A percentile compares a stretch with the other conserved stretches of the same genome.
Conservation (phyloP, 2,113 vertebrate species). For the Otus sunia region DNA sequence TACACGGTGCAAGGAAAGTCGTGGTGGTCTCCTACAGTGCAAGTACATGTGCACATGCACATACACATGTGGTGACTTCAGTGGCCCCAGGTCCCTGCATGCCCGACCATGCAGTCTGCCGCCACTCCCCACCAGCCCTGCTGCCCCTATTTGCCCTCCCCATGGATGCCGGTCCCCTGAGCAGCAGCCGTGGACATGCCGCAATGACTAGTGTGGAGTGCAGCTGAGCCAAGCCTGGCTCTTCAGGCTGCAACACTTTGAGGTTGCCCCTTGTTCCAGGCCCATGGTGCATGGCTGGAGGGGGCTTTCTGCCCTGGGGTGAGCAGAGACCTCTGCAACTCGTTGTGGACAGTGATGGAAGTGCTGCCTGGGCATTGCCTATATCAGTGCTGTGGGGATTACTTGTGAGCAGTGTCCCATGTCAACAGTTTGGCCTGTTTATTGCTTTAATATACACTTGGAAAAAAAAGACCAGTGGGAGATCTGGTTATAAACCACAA, state of each 20-base stretch:
- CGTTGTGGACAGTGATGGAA: accelerated
- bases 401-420: not conserved
- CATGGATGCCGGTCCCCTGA: accelerated
- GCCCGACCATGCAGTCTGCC: accelerated
- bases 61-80: not conserved
- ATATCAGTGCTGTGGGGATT: not conserved
- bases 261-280: not conserved
- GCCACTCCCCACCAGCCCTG: not conserved
- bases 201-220: accelerated
- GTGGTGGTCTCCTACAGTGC: not conserved
- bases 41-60: accelerated
- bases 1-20: accelerated
- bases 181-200: not conserved
- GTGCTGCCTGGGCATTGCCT: not conserved
- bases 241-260: too few species aligned
- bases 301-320: accelerated
- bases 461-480: not conserved
- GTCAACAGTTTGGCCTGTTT: not conserved
- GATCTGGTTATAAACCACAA: not conserved
- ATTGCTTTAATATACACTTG: not conserved
- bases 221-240: not conserved
- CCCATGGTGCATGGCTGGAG: accelerated
- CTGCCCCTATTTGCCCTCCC: not conserved
- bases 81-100: not conserved
- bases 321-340: not conserved